Conservation (phyloP, 2,888 invertebrate species). For the Periphyllus acericola region DNA sequence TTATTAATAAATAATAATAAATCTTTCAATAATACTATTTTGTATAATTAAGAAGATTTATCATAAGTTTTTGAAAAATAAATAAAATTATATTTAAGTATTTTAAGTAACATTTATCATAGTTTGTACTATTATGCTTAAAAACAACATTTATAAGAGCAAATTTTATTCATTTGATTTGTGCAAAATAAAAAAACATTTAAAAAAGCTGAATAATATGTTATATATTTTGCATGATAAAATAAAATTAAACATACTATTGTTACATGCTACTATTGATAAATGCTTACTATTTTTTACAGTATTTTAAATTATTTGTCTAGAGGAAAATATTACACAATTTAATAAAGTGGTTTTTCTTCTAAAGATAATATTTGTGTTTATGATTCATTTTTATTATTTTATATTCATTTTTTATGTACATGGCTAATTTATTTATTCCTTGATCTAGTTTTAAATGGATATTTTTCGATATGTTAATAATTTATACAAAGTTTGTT, state of each 20-base stretch:
- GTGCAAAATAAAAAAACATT: not conserved
- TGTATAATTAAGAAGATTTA: not conserved
- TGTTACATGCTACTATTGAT: too few species aligned
- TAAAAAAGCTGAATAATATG: not conserved
- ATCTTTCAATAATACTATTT: not conserved
- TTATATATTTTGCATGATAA: not conserved
- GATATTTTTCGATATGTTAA: not conserved
- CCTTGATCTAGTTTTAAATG: not conserved
- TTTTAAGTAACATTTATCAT: slow-evolving; percentile 11
- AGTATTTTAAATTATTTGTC: not conserved
- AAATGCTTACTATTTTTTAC: not conserved
- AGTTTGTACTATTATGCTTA: slow-evolving; percentile 16
- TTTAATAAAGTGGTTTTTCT: too few species aligned
- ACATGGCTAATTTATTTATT: not conserved
- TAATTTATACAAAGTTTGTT: not conserved
- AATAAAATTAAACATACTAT: not conserved
- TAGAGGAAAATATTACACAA: not conserved
- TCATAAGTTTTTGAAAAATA: not conserved
- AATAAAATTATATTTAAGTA: slow-evolving; percentile 14
- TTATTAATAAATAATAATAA: not conserved
- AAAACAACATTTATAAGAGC: not conserved
- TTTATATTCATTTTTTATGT: not conserved
- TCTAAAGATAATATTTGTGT: not conserved
- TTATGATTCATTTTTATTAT: not conserved
- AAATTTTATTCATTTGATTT: not conserved